phyloP scores from a whole-genome alignment of 2,113 vertebrate genomes.

The Sapajus apella region DNA sequence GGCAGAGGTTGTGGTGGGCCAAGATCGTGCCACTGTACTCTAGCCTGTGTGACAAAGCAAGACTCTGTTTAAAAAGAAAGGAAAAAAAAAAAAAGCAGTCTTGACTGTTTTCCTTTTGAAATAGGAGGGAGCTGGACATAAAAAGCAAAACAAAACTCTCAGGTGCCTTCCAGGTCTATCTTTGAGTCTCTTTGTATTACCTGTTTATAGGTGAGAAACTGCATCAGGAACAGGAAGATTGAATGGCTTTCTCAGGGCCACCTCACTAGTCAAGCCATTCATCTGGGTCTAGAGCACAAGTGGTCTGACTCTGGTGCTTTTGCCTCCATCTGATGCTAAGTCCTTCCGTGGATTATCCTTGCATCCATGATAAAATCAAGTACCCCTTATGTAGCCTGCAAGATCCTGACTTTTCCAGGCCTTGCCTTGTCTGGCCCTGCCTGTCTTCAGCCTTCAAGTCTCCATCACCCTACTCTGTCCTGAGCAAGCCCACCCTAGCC shows the following conservation, averaged over 20 bases:
- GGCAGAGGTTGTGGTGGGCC: no score
- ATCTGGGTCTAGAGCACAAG: not conserved
- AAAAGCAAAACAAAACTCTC: not conserved
- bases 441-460: rapidly evolving
- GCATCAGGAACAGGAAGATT: not conserved
- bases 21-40: no score
- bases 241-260: not conserved
- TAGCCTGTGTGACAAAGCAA: no score
- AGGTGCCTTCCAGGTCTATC: not conserved
- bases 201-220: not conserved
- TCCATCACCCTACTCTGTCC: not conserved
- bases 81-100: no score
- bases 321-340: not conserved
- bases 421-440: not conserved
- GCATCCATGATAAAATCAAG: not conserved
- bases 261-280: not conserved
- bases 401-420: not conserved
- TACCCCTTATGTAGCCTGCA: rapidly evolving
- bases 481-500: no score
- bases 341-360: not conserved
- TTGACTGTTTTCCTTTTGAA: slow-evolving; percentile 6
- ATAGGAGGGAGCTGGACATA: not conserved
- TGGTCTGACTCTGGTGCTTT: not conserved
- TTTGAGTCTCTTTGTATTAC: not conserved
- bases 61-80: no score